Conservation (phyloP, 1,140 invertebrate species). For the Lycorma delicatula region DNA sequence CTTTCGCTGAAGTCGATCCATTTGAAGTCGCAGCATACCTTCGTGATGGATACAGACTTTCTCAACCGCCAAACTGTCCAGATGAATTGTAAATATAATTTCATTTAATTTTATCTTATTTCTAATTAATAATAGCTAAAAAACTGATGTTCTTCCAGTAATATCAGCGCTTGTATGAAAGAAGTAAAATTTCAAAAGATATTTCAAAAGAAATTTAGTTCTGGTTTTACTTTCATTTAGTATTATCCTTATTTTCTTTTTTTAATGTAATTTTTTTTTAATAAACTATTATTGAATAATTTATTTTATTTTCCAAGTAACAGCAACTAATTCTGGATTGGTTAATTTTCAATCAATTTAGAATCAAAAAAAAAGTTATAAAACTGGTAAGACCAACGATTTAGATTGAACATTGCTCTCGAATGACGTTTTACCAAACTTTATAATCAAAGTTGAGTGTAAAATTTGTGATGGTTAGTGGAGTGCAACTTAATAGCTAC, state of each 20-base stretch:
- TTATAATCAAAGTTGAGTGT: too few species aligned
- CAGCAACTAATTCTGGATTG: too few species aligned
- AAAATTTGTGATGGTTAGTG: too few species aligned
- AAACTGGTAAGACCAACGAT: too few species aligned
- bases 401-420: too few species aligned
- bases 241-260: background rate
- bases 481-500: too few species aligned
- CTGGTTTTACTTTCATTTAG: background rate
- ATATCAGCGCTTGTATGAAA: background rate
- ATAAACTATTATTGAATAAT: too few species aligned
- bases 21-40: constrained; percentile 84
- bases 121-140: background rate
- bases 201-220: background rate
- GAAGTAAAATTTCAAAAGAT: background rate
- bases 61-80: constrained; percentile 87
- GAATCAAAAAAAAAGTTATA: too few species aligned
- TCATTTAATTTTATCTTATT: background rate
- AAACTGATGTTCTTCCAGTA: background rate
- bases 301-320: too few species aligned
- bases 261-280: background rate
- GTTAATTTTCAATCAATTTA: too few species aligned
- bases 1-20: constrained; percentile 81
- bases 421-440: too few species aligned
- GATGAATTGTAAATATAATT: constrained; percentile 75
- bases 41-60: constrained; percentile 76